These are phyloP conservation scores for Heliangelus exortis DNA, from an alignment of 2,797 vertebrate species.

Conservation along the genomic window DNA sequence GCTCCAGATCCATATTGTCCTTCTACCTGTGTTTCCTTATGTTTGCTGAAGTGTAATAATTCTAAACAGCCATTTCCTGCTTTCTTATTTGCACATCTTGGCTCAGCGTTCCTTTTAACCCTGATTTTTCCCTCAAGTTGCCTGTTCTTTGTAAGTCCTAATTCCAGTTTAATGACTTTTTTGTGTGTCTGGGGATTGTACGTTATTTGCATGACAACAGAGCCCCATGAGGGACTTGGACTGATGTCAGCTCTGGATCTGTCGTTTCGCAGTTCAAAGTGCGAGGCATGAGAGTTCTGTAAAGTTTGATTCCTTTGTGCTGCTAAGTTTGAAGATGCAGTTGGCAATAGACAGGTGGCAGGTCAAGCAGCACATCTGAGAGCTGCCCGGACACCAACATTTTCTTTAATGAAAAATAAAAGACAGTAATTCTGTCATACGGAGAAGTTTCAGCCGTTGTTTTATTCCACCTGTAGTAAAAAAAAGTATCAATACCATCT, in stretches of 20 bases:
- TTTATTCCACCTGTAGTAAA: not conserved
- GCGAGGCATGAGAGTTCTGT: not conserved
- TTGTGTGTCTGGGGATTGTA: not conserved
- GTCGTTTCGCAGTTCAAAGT: not conserved
- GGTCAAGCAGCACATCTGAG: not conserved
- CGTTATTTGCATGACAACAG: slow-evolving; percentile 36
- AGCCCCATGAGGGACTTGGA: not conserved
- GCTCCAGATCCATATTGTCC: rapidly evolving
- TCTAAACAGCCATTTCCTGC: not conserved
- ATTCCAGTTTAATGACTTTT: slow-evolving; percentile 44
- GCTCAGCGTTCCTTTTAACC: not conserved
- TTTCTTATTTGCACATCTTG: not conserved
- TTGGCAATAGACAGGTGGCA: not conserved
- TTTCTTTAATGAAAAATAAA: not conserved
- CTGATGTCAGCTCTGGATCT: not conserved
- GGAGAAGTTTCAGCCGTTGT: slow-evolving; percentile 35
- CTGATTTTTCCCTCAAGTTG: not conserved
- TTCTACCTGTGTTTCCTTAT: not conserved
- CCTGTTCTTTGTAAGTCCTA: not conserved
- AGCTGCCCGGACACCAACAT: not conserved
- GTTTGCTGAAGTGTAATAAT: not conserved
- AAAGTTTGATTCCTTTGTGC: not conserved
- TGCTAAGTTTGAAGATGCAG: not conserved
- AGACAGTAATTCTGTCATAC: not conserved
- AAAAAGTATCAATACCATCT: not conserved